These are phyloP conservation scores for Gambusia yucatana DNA, from an alignment of 2,797 vertebrate genomes.

Conservation along the genomic window DNA sequence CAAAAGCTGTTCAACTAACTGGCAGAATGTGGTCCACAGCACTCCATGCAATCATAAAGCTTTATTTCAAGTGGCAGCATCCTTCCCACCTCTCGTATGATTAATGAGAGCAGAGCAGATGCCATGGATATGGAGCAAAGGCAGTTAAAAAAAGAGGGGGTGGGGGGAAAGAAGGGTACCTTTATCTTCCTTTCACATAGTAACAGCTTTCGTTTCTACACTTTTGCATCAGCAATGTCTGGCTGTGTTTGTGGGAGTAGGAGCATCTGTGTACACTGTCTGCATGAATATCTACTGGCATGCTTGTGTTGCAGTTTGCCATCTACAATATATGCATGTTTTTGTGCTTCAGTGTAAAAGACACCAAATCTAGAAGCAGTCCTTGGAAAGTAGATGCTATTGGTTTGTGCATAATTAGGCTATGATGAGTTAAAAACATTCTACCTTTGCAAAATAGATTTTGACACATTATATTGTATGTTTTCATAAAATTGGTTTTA, in stretches of 20 bases:
- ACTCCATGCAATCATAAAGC: conserved; percentile 52
- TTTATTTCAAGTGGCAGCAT: conserved; percentile 68
- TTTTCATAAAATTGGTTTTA: not conserved
- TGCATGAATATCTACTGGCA: conserved; percentile 5
- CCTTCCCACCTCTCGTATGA: conserved; percentile 62
- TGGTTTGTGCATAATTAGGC: conserved; percentile 3
- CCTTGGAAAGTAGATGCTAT: not conserved
- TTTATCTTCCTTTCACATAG: conserved; percentile 41
- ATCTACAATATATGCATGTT: conserved; percentile 1
- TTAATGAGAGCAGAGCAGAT: conserved; percentile 77
- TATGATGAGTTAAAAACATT: not conserved
- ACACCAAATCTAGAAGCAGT: conserved; percentile 2
- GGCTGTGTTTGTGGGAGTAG: conserved; percentile 23
- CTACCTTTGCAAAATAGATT: not conserved
- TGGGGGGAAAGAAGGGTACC: not conserved
- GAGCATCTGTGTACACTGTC: not conserved
- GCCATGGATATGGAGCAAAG: conserved; percentile 49
- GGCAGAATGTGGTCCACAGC: conserved; percentile 47
- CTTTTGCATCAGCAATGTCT: conserved; percentile 62
- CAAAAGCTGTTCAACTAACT: conserved; percentile 46
- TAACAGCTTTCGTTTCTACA: conserved; percentile 54
- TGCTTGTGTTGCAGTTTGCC: conserved; percentile 3
- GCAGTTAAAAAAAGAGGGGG: conserved; percentile 29
- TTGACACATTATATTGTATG: not conserved
- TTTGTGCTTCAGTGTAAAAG: not conserved